Evolutionary conservation across 2,797 vertebrate genomes (phyloP), one percentile per base, ranked within the genome.

Genomic region (Sciaenops ocellatus): DNA sequence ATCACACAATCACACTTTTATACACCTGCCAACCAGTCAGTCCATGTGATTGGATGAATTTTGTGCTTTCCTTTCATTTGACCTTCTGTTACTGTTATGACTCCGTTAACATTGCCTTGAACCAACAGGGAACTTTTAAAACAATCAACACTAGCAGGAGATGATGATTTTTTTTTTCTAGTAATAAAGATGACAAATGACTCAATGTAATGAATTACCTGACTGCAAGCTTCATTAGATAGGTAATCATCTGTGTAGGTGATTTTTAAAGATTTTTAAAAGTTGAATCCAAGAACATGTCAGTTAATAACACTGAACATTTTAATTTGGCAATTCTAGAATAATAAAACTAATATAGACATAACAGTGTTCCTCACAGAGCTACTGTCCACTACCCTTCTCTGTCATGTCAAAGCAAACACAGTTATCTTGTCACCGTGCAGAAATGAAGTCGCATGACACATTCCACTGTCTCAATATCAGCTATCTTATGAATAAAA

Each of bases 401-500:
- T 59, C 24, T 15, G 0, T 46, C 15, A 55, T 5, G 2, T 56
- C 48, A 62, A 46, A 71, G 54, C 41, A 15, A 18, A 38, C 34
- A 52, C 4, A 38, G 3, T 12, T 5, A 3, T 20, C 50, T 38
- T 20, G 22, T 48, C 52, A 38, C 17, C 41, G 42, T 46, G 42
- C 48, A 62, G 15, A 54, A 22, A 42, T 51, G 12, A 60, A 24
- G 5, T 12, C 24, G 18, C 18, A 51, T 24, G 46, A 67, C 24
- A 61, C 8, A 15, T 41, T 41, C 34, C 47, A 30, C 17, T 10
- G 26, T 46, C 1, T 38, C 26, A 38, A 6, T 17, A 17, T 34
- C 8, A 0, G 47, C 2, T 60, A 51, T 20, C 28, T 54, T 22
- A 26, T 62, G 59, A 77, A 62, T 52, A 50, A 72, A 62, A 62